These are phyloP conservation scores for Cryptophagus acutangulus DNA, from an alignment of 2,888 invertebrate species.

Conservation along the genomic window DNA sequence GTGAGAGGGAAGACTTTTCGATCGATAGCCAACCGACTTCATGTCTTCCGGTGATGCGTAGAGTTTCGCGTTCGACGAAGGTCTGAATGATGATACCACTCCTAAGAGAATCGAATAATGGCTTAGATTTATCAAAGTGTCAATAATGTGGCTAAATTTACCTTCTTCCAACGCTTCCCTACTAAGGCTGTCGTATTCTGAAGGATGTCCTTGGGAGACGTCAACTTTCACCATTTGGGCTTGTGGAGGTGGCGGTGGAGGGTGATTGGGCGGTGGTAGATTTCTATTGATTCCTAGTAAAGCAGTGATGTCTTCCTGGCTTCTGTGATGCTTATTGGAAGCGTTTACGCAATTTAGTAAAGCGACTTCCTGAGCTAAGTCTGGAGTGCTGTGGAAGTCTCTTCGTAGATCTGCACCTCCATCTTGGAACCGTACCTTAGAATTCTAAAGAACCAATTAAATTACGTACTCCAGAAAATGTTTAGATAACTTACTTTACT, in stretches of 20 bases:
- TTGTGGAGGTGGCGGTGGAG: conserved; percentile 69
- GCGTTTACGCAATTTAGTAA: conserved; percentile 19
- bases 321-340: conserved; percentile 55
- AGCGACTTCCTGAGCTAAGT: conserved; percentile 55
- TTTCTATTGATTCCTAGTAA: conserved; percentile 39
- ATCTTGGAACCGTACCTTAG: conserved; percentile 51
- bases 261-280: conserved; percentile 74
- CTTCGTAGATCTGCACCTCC: conserved; percentile 61
- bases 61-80: conserved; percentile 76
- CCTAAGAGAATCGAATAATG: conserved; percentile 38
- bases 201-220: conserved; percentile 46
- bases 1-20: conserved; percentile 53
- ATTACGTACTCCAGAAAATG: neutral
- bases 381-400: conserved; percentile 87
- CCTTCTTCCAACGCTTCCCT: conserved; percentile 40
- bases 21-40: conserved; percentile 64
- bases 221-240: conserved; percentile 68
- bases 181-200: conserved; percentile 41
- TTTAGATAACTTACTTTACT: conserved; percentile 54
- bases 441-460: conserved; percentile 46
- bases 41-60: conserved; percentile 87
- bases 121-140: too few species aligned
- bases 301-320: conserved; percentile 64
- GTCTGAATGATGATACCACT: conserved; percentile 84
- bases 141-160: too few species aligned